Conservation (phyloP, 2,888 invertebrate genomes). For the Cotesia congregata region DNA sequence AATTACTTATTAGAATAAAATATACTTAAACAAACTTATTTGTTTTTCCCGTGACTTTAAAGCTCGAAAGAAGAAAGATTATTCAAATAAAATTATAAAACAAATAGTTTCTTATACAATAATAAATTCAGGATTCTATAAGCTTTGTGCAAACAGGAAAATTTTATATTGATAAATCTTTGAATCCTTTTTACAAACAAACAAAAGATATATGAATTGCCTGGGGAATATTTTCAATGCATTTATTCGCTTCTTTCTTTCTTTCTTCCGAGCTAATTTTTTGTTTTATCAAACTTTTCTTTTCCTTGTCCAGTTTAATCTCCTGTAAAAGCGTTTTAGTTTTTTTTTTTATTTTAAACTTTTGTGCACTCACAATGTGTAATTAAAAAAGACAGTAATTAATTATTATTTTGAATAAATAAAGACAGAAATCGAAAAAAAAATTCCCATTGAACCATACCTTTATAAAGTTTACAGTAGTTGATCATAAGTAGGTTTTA, state of each 20-base stretch:
- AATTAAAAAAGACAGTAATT: neutral
- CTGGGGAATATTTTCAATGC: neutral
- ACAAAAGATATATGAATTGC: slow-evolving; percentile 14
- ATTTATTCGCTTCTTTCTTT: slow-evolving; percentile 4
- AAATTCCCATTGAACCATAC: slow-evolving; percentile 14
- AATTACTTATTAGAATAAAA: neutral
- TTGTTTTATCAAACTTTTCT: neutral
- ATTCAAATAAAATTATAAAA: neutral
- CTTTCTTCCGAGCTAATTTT: neutral
- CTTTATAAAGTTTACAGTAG: slow-evolving; percentile 19
- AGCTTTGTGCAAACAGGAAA: slow-evolving; percentile 2
- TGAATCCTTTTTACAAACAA: slow-evolving; percentile 16
- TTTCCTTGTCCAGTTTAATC: slow-evolving; percentile 7
- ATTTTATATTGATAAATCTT: slow-evolving; percentile 22
- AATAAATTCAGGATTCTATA: neutral
- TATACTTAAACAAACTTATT: neutral
- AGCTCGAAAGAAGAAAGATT: neutral
- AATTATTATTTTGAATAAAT: slow-evolving; percentile 4
- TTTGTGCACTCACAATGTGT: neutral
- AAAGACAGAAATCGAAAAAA: slow-evolving; percentile 12
- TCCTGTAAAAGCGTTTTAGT: slow-evolving; percentile 15
- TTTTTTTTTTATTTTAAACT: neutral
- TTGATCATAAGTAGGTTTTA: neutral
- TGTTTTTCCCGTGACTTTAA: neutral
- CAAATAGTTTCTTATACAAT: neutral